Evolutionary conservation across 2,113 vertebrate genomes (phyloP), one percentile per base, ranked within the genome.

Genomic region (Amia ocellicauda): DNA sequence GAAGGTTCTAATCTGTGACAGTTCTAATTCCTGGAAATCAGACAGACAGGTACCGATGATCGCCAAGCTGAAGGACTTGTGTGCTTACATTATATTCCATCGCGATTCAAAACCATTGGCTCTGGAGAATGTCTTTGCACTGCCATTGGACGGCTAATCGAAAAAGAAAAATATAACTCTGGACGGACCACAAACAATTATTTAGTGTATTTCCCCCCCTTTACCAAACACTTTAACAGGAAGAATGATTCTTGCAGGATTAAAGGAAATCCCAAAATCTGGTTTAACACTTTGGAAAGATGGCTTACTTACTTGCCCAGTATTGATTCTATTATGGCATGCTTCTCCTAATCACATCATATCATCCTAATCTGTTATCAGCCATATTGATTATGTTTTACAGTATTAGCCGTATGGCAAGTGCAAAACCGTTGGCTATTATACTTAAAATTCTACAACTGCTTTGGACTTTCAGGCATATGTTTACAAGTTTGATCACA

Each of bases 1-100:
- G 69, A 75, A 86, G 79, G 85, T 89, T 88, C 90, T 98, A 96
- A 95, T 95, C 94, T 92, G 80, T 75, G 80, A 87, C 83, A 78
- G 84, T 82, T 80, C 82, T 91, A 93, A 97, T 93, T 94, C 90
- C 89, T 75, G 60, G 68, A 85, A 86, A 87, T 80, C 78, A 79
- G 80, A 80, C 76, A 90, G 83, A 81, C 86, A 86, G 82, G 78
- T 85, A 83, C 80, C 66, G 62, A 81, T 75, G 86, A 76, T 78
- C 73, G 80, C 69, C 78, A 83, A 81, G 82, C 79, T 85, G 85
- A 87, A 78, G 74, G 73, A 42, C 41, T 53, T 36, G 57, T 7
- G 4, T 67, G 31, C n/a, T n/a, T n/a, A n/a, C n/a, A n/a, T n/a
- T n/a, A n/a, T n/a, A n/a, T 36, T 36, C 31, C 31, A 7, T 11